Base-by-base conservation (phyloP, 2,888 invertebrate genomes). In the Luperina testacea region DNA sequence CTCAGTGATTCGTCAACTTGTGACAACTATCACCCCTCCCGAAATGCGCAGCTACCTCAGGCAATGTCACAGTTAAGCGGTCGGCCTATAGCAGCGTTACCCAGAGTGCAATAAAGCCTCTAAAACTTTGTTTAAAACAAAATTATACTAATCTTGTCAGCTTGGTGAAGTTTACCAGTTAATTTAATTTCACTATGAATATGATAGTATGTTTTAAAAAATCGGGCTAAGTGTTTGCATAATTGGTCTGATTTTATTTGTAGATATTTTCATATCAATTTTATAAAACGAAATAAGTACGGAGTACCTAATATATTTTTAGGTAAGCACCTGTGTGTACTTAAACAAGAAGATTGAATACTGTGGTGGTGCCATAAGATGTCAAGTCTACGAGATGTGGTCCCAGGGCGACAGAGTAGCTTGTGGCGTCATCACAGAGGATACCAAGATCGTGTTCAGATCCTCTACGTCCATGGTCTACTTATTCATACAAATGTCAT, bases 391-490 rank as follows among this genome's bases (percentile, higher is more conserved):
- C 92, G 99, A 99, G 96, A 98, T 99, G 98, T 99, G 99, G 99
- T 98, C 99, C 0, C 98, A 98, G 94, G 99, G 99, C 1, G 99
- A 99, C 92, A 97, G 99, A 90, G 99, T 99, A 8, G 98, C 99
- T 0, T 99, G 99, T 94, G 99, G 99, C 0, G 98, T 99, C 51
- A 99, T 99, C 70, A 99, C 98, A 0, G 98, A 99, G 85, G 99
- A 99, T 88, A 99, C 99, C 0, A 99, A 99, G 97, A 98, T 99
- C 82, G 99, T 99, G 0, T 99, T 99, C 94, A 97, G 99, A 81
- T 99, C 99, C 4, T 99, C 99, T 1, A 99, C 99, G 0, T 99
- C 99, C 27, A 99, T 99, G 98, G 99, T 99, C 0, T 99, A 99
- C 94, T 97, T 99, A 13, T 99, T 99, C 93, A 97, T 99, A 83